Conservation (phyloP, 2,888 invertebrate species). For the Blomia tropicalis region DNA sequence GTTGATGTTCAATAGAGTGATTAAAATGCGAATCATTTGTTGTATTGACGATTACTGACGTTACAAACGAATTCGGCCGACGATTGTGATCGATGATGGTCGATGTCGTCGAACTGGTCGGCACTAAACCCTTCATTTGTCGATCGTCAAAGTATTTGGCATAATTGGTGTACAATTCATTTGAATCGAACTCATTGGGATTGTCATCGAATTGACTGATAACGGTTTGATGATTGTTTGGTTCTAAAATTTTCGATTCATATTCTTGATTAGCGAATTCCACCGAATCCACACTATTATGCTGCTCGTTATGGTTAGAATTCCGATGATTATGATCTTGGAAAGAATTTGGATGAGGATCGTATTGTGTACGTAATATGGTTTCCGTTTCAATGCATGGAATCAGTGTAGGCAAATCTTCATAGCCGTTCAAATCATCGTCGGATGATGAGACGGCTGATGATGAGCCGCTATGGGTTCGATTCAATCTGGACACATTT, state of each 20-base stretch:
- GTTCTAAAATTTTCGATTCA: neutral
- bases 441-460: neutral
- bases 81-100: too few relatives aligned
- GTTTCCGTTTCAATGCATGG: neutral
- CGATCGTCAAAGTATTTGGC: neutral
- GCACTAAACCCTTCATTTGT: neutral
- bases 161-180: neutral
- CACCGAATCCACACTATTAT: neutral
- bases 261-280: neutral
- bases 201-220: neutral
- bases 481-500: neutral
- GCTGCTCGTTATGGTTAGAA: neutral
- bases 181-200: neutral
- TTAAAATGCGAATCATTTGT: too few relatives aligned
- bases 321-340: neutral
- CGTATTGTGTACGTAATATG: neutral
- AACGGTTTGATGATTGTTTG: neutral
- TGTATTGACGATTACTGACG: too few relatives aligned
- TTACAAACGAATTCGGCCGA: too few relatives aligned
- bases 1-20: too few relatives aligned
- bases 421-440: neutral
- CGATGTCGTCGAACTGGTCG: neutral
- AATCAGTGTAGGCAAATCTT: neutral
- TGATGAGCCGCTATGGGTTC: neutral
- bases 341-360: neutral